Evolutionary conservation across 2,113 vertebrate genomes (phyloP), one percentile per base, ranked within the genome.

Genomic region (Rhinoptilus africanus): DNA sequence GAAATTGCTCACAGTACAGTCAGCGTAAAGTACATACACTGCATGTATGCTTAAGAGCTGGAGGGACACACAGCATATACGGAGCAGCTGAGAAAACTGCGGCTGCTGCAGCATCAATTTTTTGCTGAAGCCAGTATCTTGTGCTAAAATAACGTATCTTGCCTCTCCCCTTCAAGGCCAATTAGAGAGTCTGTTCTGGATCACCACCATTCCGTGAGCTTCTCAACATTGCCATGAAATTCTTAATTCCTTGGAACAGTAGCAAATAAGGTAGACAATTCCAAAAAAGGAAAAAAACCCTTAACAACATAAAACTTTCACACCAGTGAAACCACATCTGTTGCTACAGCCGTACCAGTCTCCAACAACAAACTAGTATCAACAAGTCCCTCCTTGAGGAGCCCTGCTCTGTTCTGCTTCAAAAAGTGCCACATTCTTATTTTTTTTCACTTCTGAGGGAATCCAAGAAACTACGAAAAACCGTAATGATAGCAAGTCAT

Each of bases 1-100:
- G 92, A 97, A 77, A 74, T 86, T 94, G 62, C 54, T 96, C 81
- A 47, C 74, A 92, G 43, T 82, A 83, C 92, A 47, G 68, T 57
- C 85, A 85, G 74, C 79, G 79, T 54, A 45, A 66, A 78, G 80
- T 12, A 66, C 6, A 75, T 7, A 50, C 51, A 47, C 28, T 51
- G 60, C 28, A 48, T 4, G 54, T 63, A 14, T 11, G n/a, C 43
- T 23, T 5, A n/a, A 80, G 48, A 47, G 78, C 72, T 60, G 48
- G 1, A 43, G 85, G 72, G 89, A 66, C 67, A 90, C 28, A 47
- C 35, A 41, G 63, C 5, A 53, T 26, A 47, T 28, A 84, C 6
- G 3, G 21, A 71, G 69, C 50, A 91, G 86, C 83, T 84, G 85
- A 96, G 56, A 69, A 86, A 92, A 91, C 81, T 37, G 72, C 89